Percentiles rank a stretch among this genome's conserved stretches.
Evolutionary conservation across 2,113 vertebrate genomes (phyloP).

Genomic region (Atherinomorus stipes): DNA sequence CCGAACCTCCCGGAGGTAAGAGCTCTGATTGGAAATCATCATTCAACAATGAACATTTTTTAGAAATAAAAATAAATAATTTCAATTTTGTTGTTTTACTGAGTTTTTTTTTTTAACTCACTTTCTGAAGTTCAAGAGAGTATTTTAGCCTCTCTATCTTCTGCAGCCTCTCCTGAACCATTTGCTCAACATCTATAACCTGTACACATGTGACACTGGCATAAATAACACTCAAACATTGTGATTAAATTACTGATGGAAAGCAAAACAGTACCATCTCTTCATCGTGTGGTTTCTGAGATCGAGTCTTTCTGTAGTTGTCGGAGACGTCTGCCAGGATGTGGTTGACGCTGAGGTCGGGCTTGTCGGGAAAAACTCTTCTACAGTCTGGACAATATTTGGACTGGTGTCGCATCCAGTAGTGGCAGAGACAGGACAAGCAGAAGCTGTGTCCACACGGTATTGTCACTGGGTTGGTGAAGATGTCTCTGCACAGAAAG

Average conservation of each 20-base stretch:
- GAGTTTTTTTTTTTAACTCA: constrained; percentile 24
- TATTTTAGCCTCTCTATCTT: constrained; percentile 78
- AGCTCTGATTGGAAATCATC: constrained; percentile 67
- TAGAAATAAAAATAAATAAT: background rate
- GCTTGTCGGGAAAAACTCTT: constrained; percentile 68
- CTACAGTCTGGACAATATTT: constrained; percentile 79
- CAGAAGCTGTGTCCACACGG: constrained; percentile 85
- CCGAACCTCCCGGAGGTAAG: constrained; percentile 79
- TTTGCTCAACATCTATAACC: constrained; percentile 70
- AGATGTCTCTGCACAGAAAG: constrained; percentile 79
- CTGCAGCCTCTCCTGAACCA: constrained; percentile 80
- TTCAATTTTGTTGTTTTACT: background rate
- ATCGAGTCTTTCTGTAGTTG: constrained; percentile 72
- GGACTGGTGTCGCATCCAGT: constrained; percentile 73
- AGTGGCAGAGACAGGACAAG: constrained; percentile 76
- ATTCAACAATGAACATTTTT: background rate
- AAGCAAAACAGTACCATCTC: constrained; percentile 56
- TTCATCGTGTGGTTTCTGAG: constrained; percentile 56
- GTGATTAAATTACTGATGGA: background rate
- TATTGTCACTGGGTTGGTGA: constrained; percentile 78
- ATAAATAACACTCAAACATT: constrained; percentile 5
- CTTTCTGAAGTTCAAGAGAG: constrained; percentile 79
- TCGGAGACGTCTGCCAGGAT: constrained; percentile 79
- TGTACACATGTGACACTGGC: constrained; percentile 28
- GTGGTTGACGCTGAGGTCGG: constrained; percentile 79